Conservation (phyloP, 2,888 invertebrate genomes). For the Thera britannica region DNA sequence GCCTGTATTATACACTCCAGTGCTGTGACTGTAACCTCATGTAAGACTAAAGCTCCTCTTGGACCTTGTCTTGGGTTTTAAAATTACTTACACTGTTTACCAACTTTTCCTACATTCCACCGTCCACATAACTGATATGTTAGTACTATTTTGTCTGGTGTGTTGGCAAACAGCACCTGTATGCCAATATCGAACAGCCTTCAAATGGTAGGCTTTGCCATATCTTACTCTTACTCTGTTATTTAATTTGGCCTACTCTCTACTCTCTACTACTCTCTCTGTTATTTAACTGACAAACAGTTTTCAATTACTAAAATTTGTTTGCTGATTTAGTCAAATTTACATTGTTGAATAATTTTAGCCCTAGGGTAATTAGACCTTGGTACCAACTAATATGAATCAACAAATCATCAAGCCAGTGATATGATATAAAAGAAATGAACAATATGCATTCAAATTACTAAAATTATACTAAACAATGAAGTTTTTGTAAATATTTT, state of each 20-base stretch:
- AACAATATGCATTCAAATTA: too few relatives aligned
- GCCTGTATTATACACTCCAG: slow-evolving; percentile 86
- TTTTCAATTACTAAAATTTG: too few relatives aligned
- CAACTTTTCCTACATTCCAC: background rate
- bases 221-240: background rate
- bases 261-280: too few relatives aligned
- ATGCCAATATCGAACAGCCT: background rate
- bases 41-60: slow-evolving; percentile 49
- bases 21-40: slow-evolving; percentile 86
- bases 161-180: background rate
- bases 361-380: too few relatives aligned
- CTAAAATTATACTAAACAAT: too few relatives aligned
- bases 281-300: too few relatives aligned
- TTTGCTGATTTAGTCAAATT: too few relatives aligned
- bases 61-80: background rate
- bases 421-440: too few relatives aligned
- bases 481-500: too few relatives aligned
- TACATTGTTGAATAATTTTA: too few relatives aligned
- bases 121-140: background rate
- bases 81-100: background rate
- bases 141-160: background rate
- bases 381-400: too few relatives aligned
- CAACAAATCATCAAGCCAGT: too few relatives aligned
- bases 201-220: background rate
- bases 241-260: background rate